Evolutionary conservation across 2,888 invertebrate genomes (phyloP).

Genomic region (Sepiola atlantica): DNA sequence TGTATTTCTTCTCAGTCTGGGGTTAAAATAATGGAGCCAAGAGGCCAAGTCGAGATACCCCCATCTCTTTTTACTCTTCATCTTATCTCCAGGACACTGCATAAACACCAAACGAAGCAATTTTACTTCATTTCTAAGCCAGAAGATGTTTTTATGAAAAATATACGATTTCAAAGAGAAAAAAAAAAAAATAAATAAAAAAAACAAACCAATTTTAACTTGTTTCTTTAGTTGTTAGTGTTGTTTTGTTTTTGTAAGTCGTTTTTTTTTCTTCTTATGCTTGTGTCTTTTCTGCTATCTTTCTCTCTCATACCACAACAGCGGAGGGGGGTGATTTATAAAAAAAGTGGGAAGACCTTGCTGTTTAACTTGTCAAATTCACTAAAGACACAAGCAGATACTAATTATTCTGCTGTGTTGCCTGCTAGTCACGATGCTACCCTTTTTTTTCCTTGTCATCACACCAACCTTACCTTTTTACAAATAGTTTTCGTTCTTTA

Average conservation of each 20-base stretch:
- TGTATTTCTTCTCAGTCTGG: neutral
- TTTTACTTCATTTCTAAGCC: neutral
- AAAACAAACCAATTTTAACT: neutral
- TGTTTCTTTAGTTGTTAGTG: neutral
- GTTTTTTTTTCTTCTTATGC: neutral
- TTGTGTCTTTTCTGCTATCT: neutral
- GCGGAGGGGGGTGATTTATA: neutral
- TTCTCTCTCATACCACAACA: neutral
- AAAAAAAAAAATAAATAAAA: no score
- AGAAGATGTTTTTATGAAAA: neutral
- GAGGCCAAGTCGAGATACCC: neutral
- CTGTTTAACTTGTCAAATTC: neutral
- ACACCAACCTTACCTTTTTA: neutral
- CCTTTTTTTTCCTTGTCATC: neutral
- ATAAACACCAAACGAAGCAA: neutral
- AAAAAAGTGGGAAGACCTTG: neutral
- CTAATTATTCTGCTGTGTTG: neutral
- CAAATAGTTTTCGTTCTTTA: neutral
- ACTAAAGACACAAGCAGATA: conserved; percentile 24
- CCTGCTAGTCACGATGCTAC: neutral
- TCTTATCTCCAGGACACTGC: conserved; percentile 15
- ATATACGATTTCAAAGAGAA: neutral
- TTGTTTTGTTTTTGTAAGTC: no score
- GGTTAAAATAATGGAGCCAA: neutral
- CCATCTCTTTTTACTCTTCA: neutral